A percentile compares a stretch with the other conserved stretches of the same genome.
Evolutionary conservation across 2,888 invertebrate species (phyloP).

Genomic region (Odontomyia ornata): DNA sequence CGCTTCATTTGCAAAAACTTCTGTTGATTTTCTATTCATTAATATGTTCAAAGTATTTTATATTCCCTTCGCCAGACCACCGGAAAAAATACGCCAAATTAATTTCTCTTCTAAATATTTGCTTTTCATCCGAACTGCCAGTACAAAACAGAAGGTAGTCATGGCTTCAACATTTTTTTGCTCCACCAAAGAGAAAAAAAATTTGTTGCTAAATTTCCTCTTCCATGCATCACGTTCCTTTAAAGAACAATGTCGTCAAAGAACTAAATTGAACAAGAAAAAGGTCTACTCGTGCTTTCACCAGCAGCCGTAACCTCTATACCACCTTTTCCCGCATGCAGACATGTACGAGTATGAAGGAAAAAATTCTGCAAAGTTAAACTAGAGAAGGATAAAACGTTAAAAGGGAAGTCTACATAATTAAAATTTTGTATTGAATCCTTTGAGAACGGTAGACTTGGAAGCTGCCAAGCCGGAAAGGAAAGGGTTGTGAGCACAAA

Average conservation of each 20-base stretch:
- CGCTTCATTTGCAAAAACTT: no score
- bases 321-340: neutral
- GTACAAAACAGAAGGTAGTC: neutral
- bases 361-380: no score
- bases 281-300: neutral
- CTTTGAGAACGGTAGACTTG: no score
- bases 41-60: no score
- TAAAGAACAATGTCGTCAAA: neutral
- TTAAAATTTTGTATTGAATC: constrained; percentile 19
- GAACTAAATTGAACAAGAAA: constrained; percentile 2
- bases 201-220: neutral
- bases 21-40: no score
- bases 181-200: neutral
- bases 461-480: neutral
- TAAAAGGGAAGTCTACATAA: constrained; percentile 22
- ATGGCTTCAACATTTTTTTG: neutral
- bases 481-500: neutral
- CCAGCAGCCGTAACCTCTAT: neutral
- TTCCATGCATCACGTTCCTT: neutral
- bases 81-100: neutral
- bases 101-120: neutral
- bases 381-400: neutral
- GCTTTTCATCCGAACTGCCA: neutral
- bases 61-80: neutral
- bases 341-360: neutral